These are phyloP conservation scores for Heteromyza rotundicornis DNA, from an alignment of 2,888 invertebrate genomes.

Conservation along the genomic window DNA sequence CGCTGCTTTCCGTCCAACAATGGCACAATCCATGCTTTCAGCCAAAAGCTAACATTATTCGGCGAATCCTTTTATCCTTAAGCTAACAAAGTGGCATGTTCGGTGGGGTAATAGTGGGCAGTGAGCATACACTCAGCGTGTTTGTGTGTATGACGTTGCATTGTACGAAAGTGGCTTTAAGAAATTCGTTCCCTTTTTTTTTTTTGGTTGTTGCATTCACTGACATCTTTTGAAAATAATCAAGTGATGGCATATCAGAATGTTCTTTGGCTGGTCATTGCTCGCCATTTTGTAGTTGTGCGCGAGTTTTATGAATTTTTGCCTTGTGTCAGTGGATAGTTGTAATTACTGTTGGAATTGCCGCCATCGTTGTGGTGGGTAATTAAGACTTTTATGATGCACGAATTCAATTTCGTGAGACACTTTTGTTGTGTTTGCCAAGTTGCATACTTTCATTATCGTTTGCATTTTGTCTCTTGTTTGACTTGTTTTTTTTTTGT, in stretches of 20 bases:
- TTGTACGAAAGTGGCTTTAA: not conserved
- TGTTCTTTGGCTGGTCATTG: too few species aligned
- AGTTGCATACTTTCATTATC: not conserved
- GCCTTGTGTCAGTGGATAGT: too few species aligned
- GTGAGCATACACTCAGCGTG: slow-evolving; percentile 24
- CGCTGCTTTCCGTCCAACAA: slow-evolving; percentile 24
- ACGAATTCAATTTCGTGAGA: not conserved
- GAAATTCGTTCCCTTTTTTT: slow-evolving; percentile 15
- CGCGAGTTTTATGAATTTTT: too few species aligned
- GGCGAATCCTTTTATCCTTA: slow-evolving; percentile 28
- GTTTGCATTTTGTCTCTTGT: not conserved
- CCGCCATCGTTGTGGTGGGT: too few species aligned
- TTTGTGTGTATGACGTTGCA: slow-evolving; percentile 6
- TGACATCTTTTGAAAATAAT: too few species aligned
- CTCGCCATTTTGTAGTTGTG: too few species aligned
- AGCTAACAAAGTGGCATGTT: slow-evolving; percentile 33
- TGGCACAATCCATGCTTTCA: slow-evolving; percentile 44
- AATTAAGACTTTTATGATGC: not conserved
- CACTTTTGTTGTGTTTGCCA: not conserved
- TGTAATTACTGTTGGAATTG: not conserved
- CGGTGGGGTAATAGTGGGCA: too few species aligned
- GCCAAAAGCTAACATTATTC: slow-evolving; percentile 41
- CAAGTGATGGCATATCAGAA: too few species aligned
- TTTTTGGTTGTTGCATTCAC: not conserved
- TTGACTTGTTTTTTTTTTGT: too few species aligned